Evolutionary conservation across 2,888 invertebrate species (phyloP).

Genomic region (Chloromyia formosa): DNA sequence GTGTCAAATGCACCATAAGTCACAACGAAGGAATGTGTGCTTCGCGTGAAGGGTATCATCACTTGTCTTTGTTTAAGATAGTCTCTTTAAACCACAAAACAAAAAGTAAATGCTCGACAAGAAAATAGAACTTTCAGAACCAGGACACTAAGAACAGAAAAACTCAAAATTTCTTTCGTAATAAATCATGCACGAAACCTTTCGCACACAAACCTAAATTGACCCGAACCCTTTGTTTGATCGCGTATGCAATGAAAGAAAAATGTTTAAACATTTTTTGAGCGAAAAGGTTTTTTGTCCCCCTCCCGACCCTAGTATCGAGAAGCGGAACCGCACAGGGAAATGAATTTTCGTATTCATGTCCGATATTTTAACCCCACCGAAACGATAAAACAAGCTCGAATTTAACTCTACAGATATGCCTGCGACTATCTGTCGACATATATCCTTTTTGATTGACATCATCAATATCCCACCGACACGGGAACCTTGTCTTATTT

Average conservation of each 20-base stretch:
- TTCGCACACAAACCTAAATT: slow-evolving; percentile 19
- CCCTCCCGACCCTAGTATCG: neutral
- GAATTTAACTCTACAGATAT: neutral
- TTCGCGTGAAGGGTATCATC: no score
- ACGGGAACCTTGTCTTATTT: slow-evolving; percentile 11
- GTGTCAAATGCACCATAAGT: no score
- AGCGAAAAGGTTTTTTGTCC: neutral
- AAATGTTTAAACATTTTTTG: slow-evolving; percentile 35
- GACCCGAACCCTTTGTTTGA: slow-evolving; percentile 2
- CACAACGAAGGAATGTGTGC: no score
- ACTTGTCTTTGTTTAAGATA: no score
- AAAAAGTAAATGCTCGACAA: no score
- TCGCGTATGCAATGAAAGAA: slow-evolving; percentile 4
- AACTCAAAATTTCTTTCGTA: neutral
- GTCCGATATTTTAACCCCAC: slow-evolving; percentile 21
- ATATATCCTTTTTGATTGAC: slow-evolving; percentile 30
- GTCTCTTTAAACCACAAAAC: neutral
- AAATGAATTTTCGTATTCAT: slow-evolving; percentile 24
- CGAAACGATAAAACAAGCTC: slow-evolving; percentile 13
- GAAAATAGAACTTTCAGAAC: neutral
- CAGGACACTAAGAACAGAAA: neutral
- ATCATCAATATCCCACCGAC: slow-evolving; percentile 27
- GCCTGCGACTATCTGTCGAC: neutral
- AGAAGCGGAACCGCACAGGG: slow-evolving; percentile 8
- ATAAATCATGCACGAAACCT: slow-evolving; percentile 37